Evolutionary conservation across 2,797 vertebrate species (phyloP).

Genomic region (Choloepus didactylus): DNA sequence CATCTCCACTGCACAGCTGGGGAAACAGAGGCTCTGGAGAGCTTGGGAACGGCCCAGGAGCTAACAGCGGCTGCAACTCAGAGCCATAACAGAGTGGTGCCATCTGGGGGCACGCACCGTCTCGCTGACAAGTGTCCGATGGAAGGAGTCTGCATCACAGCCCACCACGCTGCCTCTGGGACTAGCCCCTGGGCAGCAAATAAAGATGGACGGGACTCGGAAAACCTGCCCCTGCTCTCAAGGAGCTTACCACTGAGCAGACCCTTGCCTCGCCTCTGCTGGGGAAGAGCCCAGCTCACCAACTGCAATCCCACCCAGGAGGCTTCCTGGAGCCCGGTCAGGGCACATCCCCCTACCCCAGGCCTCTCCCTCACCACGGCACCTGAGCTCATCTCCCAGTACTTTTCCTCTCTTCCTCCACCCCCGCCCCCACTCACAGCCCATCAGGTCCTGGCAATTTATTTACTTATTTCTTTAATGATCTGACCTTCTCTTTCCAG

Average conservation of each 20-base stretch:
- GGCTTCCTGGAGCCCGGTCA: background rate
- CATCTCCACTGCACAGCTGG: accelerated
- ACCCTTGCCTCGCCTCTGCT: accelerated
- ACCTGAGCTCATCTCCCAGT: accelerated
- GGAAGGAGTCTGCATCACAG: accelerated
- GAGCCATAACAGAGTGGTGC: background rate
- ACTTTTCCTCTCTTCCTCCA: background rate
- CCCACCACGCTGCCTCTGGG: background rate
- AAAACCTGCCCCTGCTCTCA: background rate
- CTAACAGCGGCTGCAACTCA: accelerated
- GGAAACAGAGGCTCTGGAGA: background rate
- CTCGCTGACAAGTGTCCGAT: no score
- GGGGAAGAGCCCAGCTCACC: accelerated
- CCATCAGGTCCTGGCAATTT: background rate
- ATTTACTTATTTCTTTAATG: constrained; percentile 63
- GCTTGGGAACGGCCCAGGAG: background rate
- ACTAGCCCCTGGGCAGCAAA: background rate
- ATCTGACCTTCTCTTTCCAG: constrained; percentile 80
- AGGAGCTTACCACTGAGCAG: background rate
- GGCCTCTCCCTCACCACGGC: accelerated
- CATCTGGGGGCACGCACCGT: background rate
- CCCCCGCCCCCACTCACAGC: background rate
- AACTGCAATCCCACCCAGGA: background rate
- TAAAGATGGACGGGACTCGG: accelerated
- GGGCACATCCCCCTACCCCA: accelerated